phyloP scores from a whole-genome alignment of 2,888 invertebrate species.

The Andrena chrysosceles region DNA sequence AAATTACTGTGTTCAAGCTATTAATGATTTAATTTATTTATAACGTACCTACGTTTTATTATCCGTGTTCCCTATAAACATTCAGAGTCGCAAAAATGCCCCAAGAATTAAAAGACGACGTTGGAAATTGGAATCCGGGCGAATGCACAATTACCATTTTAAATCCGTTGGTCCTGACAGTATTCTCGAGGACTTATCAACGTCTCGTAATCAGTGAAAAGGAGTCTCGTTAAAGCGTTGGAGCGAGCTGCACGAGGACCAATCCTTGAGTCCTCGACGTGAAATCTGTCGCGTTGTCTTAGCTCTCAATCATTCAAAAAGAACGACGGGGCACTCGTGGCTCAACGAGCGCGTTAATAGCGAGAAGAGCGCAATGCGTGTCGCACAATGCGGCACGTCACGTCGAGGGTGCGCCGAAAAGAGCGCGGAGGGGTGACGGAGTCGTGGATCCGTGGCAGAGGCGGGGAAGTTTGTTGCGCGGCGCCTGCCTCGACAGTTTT shows the following conservation, averaged over 20 bases:
- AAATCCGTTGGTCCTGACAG: neutral
- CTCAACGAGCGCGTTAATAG: conserved; percentile 66
- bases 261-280: conserved; percentile 50
- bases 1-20: neutral
- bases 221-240: conserved; percentile 44
- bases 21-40: neutral
- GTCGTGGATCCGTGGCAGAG: conserved; percentile 55
- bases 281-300: conserved; percentile 72
- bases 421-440: conserved; percentile 16
- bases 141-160: neutral
- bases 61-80: too few relatives aligned
- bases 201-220: conserved; percentile 8
- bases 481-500: conserved; percentile 42
- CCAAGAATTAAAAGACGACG: too few relatives aligned
- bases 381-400: conserved; percentile 68
- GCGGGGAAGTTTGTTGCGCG: conserved; percentile 48
- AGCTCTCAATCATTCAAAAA: conserved; percentile 72
- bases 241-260: conserved; percentile 38
- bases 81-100: too few relatives aligned
- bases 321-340: conserved; percentile 58
- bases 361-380: conserved; percentile 65
- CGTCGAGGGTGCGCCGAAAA: conserved; percentile 35
- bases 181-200: conserved; percentile 1
- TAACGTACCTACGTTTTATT: too few relatives aligned
- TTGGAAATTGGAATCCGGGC: neutral